phyloP scores from a whole-genome alignment of 1,140 invertebrate genomes.

The Drosophila athabasca region DNA sequence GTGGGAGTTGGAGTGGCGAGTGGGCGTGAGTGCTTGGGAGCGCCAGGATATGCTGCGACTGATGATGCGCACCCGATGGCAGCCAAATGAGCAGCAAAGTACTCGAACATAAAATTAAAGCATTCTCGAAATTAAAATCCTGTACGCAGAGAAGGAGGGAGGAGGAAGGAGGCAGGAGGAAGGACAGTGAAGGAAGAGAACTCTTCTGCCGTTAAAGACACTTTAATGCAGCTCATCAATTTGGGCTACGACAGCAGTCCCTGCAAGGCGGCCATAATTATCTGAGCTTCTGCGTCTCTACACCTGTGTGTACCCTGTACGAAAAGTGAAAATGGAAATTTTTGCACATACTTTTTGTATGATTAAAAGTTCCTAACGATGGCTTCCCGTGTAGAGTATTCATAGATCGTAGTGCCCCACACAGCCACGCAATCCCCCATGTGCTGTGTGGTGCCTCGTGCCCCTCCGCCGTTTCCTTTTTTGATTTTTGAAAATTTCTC shows the following conservation, averaged over 20 bases:
- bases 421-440: too few relatives aligned
- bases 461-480: background rate
- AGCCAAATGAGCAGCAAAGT: slow-evolving; percentile 41
- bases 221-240: slow-evolving; percentile 78
- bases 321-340: too few relatives aligned
- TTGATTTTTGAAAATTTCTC: slow-evolving; percentile 59
- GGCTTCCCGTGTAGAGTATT: slow-evolving; percentile 10
- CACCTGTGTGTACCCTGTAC: slow-evolving; percentile 2
- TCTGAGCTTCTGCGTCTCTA: background rate
- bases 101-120: slow-evolving; percentile 49
- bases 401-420: background rate
- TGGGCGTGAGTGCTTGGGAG: slow-evolving; percentile 24
- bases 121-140: slow-evolving; percentile 66
- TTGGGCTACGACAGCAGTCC: slow-evolving; percentile 64
- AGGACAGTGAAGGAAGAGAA: background rate
- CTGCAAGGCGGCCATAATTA: slow-evolving; percentile 52
- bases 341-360: too few relatives aligned
- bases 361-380: too few relatives aligned
- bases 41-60: slow-evolving; percentile 1
- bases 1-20: background rate
- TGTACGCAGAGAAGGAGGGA: background rate
- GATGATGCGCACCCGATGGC: slow-evolving; percentile 11
- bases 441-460: too few relatives aligned
- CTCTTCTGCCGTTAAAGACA: slow-evolving; percentile 59
- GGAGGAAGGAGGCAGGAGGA: too few relatives aligned